Conservation (phyloP, 2,888 invertebrate genomes). For the Noctua comes region DNA sequence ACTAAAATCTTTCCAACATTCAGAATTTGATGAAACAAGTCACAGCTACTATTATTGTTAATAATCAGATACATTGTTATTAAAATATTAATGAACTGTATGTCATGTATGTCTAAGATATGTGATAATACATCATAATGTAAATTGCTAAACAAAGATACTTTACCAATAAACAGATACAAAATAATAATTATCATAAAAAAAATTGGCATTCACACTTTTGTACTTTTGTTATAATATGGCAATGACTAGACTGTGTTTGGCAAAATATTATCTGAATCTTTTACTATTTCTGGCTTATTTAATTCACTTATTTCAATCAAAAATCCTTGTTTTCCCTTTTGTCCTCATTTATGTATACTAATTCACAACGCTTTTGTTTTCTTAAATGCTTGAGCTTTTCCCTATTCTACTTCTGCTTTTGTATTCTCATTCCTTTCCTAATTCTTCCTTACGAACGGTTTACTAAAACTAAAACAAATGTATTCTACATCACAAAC, state of each 20-base stretch:
- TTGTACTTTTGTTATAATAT: slow-evolving; percentile 77
- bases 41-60: slow-evolving; percentile 41
- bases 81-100: slow-evolving; percentile 64
- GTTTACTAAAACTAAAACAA: not conserved
- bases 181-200: slow-evolving; percentile 66
- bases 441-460: not conserved
- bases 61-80: slow-evolving; percentile 65
- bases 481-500: slow-evolving; percentile 5
- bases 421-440: not conserved
- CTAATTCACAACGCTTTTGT: slow-evolving; percentile 31
- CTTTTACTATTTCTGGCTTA: not conserved
- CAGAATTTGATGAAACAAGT: slow-evolving; percentile 62
- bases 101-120: slow-evolving; percentile 71
- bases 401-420: not conserved
- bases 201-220: slow-evolving; percentile 79
- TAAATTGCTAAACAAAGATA: slow-evolving; percentile 61
- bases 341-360: not conserved
- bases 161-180: slow-evolving; percentile 55
- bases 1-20: slow-evolving; percentile 5
- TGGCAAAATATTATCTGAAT: slow-evolving; percentile 61
- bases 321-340: not conserved
- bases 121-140: slow-evolving; percentile 70
- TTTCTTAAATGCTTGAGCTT: slow-evolving; percentile 11
- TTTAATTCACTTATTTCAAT: not conserved
- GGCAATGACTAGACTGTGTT: slow-evolving; percentile 63